A percentile compares a stretch with the other conserved stretches of the same genome.
Evolutionary conservation across 2,888 invertebrate genomes (phyloP).

Genomic region (Tipula unca): DNA sequence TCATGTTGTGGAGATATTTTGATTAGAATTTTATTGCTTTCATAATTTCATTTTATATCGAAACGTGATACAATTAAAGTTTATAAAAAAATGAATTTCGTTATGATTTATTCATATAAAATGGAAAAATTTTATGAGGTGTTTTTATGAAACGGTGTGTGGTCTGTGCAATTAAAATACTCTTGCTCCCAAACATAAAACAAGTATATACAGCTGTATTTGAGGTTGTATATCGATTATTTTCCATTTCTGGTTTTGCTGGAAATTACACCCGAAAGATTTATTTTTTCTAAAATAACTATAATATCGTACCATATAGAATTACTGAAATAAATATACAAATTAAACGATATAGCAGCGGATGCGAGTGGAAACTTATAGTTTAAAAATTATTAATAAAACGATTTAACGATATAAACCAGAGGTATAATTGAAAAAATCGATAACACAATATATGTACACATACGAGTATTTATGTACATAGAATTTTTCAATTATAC

Average conservation of each 20-base stretch:
- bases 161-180: background rate
- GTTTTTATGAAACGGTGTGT: too few species aligned
- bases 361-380: background rate
- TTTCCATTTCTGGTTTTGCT: background rate
- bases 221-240: background rate
- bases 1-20: too few species aligned
- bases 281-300: background rate
- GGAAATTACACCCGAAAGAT: background rate
- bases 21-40: background rate
- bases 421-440: background rate
- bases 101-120: background rate
- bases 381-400: background rate
- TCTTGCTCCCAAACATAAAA: background rate
- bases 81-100: background rate
- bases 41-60: background rate
- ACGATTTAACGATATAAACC: background rate
- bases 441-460: background rate
- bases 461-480: background rate
- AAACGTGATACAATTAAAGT: background rate
- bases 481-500: background rate
- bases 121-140: background rate
- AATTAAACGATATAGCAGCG: background rate
- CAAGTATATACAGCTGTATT: background rate
- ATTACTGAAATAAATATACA: background rate
- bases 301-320: background rate